These are phyloP conservation scores for Pachypanchax playfairii DNA, from an alignment of 2,113 vertebrate species.

Conservation along the genomic window DNA sequence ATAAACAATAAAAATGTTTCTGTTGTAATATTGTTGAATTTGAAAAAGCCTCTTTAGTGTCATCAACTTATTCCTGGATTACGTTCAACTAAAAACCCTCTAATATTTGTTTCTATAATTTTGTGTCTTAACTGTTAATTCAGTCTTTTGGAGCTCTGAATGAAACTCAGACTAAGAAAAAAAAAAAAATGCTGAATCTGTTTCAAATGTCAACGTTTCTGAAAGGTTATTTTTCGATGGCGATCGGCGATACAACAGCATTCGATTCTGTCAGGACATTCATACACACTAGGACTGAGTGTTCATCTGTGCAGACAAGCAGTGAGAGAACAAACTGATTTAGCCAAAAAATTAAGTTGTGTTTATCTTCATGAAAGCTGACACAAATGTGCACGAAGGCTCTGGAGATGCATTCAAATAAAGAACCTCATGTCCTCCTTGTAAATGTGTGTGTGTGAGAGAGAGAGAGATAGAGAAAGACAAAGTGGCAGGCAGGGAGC, in stretches of 20 bases:
- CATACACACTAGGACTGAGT: slow-evolving; percentile 6
- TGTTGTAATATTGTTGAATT: no score
- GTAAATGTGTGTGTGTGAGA: background rate
- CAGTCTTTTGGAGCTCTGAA: no score
- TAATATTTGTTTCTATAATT: no score
- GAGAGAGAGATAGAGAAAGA: background rate
- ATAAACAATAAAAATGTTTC: no score
- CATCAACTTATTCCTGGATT: no score
- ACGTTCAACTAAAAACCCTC: no score
- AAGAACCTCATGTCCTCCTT: slow-evolving; percentile 11
- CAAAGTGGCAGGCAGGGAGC: slow-evolving; percentile 60
- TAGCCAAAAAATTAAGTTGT: slow-evolving; percentile 35
- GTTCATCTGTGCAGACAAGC: slow-evolving; percentile 20
- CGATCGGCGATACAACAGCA: background rate
- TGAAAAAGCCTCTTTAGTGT: no score
- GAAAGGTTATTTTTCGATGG: background rate
- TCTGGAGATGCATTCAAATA: slow-evolving; percentile 44
- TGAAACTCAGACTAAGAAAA: background rate
- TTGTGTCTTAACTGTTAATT: no score
- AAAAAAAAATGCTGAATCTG: background rate
- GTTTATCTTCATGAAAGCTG: slow-evolving; percentile 52
- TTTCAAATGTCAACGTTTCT: background rate
- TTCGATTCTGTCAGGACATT: background rate
- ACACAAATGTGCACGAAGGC: slow-evolving; percentile 36
- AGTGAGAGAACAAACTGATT: slow-evolving; percentile 49